Base-by-base conservation (phyloP, 1,140 invertebrate genomes). In the Megathymus violae region DNA sequence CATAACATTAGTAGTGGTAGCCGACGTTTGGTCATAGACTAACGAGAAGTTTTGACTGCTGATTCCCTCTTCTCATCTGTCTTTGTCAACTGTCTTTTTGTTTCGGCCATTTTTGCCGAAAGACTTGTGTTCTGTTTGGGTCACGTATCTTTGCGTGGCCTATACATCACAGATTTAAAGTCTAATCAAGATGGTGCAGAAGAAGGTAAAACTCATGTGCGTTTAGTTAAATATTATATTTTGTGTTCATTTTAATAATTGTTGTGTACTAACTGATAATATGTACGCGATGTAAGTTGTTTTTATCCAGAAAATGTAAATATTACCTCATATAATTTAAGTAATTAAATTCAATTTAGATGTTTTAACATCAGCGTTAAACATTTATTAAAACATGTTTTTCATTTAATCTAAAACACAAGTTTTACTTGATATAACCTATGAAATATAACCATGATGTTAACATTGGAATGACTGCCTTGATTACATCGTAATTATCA, bases 181-280 rank as follows among this genome's bases (percentile, higher is more conserved):
- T 76, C 74, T 56, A 78, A 69, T 75, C 84, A 91, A 91, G 80
- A 91, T 91, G 90, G 90, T 91, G 82, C 90, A 91, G 82, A 91
- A 91, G 90, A 91, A 91, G 90, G 90, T 91, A 90, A 90, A 89
- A 78, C 51, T 77, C 76, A 87, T 85, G 85, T 88, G 83, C 84
- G 85, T 88, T 87, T 75, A 74, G 59, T 76, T 68, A 71, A 74
- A 71, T 67, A 71, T 54, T 74, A 76, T 88, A 88, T 90, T 90
- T 36, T 51, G 75, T 60, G 51, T 36, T 69, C 68, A 67, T 69
- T 74, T 77, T 76, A 62, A 65, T 64, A 65, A 69, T 46, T 58
- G 10, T 36, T 67, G 64, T 78, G 72, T 62, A 76, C 41, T 51
- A 27, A 43, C 51, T 54, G 47, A 41, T 34, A 52, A 36, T 64